These are phyloP conservation scores for Coilia nasus DNA, from an alignment of 2,797 vertebrate genomes.

Conservation along the genomic window DNA sequence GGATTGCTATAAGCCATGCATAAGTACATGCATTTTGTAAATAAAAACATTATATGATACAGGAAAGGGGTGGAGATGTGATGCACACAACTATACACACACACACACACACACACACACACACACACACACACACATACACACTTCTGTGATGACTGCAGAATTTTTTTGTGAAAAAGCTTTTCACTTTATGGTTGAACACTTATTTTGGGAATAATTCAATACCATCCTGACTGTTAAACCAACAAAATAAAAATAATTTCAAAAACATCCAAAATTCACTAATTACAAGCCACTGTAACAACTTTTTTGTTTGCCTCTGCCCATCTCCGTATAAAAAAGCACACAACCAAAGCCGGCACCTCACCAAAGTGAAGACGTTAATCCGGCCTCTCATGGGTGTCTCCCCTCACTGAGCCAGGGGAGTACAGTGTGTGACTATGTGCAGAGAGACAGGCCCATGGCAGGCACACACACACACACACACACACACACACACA, in stretches of 20 bases:
- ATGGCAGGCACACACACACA: not conserved
- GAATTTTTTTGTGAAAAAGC: too few species aligned
- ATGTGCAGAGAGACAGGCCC: not conserved
- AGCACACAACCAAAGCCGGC: not conserved
- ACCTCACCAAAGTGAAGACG: not conserved
- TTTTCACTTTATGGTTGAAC: too few species aligned
- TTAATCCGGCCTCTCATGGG: not conserved
- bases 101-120: too few species aligned
- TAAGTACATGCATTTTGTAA: too few species aligned
- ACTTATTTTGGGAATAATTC: not conserved
- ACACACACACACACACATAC: too few species aligned
- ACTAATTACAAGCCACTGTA: not conserved
- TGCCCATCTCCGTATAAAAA: not conserved
- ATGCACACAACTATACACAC: too few species aligned
- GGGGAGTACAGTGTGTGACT: not conserved
- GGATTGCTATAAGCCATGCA: too few species aligned
- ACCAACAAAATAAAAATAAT: not conserved
- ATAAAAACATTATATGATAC: too few species aligned
- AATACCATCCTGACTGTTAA: not conserved
- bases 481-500: constrained; percentile 9
- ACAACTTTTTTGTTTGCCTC: not conserved
- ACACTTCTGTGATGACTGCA: too few species aligned
- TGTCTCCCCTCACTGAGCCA: not conserved
- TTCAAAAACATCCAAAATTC: not conserved
- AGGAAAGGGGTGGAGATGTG: too few species aligned